phyloP scores from a whole-genome alignment of 2,888 invertebrate genomes.

The Epistrophe grossulariae region DNA sequence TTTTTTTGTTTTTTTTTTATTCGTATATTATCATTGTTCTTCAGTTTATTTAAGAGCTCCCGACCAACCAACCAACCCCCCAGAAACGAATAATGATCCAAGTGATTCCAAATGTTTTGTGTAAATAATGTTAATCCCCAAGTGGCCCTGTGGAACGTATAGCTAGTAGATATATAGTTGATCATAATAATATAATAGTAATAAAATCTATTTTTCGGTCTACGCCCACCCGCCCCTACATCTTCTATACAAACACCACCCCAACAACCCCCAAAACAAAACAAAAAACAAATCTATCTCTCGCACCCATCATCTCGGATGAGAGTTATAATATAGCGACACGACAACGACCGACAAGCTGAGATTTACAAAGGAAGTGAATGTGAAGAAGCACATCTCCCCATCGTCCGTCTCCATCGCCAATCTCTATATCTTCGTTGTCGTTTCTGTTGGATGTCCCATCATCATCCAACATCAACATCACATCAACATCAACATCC shows the following conservation, averaged over 20 bases:
- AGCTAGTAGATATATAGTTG: conserved; percentile 60
- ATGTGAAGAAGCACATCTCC: conserved; percentile 46
- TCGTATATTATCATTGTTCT: conserved; percentile 27
- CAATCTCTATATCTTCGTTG: not conserved
- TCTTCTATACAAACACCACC: conserved; percentile 2
- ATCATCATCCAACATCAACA: conserved; percentile 17
- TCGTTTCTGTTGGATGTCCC: conserved; percentile 15
- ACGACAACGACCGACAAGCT: conserved; percentile 45
- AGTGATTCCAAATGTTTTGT: conserved; percentile 70
- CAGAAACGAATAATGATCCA: conserved; percentile 14
- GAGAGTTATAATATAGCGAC: conserved; percentile 44
- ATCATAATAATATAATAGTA: conserved; percentile 42
- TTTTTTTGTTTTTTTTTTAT: conserved; percentile 24
- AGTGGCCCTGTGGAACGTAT: conserved; percentile 71
- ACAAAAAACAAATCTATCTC: conserved; percentile 79
- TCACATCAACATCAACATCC: conserved; percentile 13
- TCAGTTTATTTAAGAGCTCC: not conserved
- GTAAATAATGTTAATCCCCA: conserved; percentile 73
- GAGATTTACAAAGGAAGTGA: conserved; percentile 67
- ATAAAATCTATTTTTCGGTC: conserved; percentile 69
- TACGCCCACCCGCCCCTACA: conserved; percentile 44
- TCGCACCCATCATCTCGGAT: conserved; percentile 70
- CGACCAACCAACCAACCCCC: not conserved
- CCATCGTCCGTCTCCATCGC: not conserved
- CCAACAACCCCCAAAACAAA: conserved; percentile 78